phyloP scores from a whole-genome alignment of 2,113 vertebrate species.

The Rhinoderma darwinii region DNA sequence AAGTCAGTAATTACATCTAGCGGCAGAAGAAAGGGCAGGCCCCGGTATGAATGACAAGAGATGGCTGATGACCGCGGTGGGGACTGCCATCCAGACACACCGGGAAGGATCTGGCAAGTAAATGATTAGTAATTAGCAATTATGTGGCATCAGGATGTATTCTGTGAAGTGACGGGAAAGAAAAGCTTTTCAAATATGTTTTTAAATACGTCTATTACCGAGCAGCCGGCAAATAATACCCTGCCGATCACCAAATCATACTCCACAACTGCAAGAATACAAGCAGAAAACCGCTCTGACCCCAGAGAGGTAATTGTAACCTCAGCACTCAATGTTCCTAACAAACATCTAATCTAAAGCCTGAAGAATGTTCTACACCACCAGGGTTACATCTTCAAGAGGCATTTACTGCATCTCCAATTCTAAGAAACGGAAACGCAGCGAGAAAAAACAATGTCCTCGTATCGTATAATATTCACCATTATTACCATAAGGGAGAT shows the following conservation, averaged over 20 bases:
- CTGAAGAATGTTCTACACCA: neutral
- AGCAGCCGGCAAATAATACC: constrained; percentile 7
- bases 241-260: constrained; percentile 11
- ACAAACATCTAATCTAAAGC: neutral
- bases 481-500: no score
- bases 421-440: no score
- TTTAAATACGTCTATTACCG: constrained; percentile 17
- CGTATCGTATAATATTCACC: no score
- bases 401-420: no score
- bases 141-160: constrained; percentile 14
- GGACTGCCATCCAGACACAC: neutral
- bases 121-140: constrained; percentile 43
- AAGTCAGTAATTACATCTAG: neutral
- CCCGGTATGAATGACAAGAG: neutral
- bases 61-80: neutral
- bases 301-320: neutral
- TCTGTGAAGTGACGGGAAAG: neutral
- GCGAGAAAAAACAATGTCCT: no score
- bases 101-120: neutral
- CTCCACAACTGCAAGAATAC: neutral
- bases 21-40: neutral
- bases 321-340: constrained; percentile 16
- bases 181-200: constrained; percentile 1
- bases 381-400: neutral
- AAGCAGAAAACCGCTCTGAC: no score